A percentile compares a stretch with the other conserved stretches of the same genome.
phyloP scores from a whole-genome alignment of 2,888 invertebrate genomes.

The Latrodectus elegans region DNA sequence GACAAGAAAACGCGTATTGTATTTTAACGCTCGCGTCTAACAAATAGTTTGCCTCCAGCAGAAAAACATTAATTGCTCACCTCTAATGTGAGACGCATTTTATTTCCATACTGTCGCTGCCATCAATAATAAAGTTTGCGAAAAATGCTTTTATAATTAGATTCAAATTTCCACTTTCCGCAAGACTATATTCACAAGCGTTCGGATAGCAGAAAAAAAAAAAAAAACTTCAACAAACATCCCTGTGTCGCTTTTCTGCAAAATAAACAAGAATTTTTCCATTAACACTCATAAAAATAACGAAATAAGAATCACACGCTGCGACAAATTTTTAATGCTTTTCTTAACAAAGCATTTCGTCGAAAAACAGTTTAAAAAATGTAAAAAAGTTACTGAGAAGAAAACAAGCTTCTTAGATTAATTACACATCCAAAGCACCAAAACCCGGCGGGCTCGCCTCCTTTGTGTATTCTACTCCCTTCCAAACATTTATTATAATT shows the following conservation, averaged over 20 bases:
- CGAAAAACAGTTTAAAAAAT: constrained; percentile 7
- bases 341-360: constrained; percentile 4
- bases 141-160: constrained; percentile 21
- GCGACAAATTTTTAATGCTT: constrained; percentile 19
- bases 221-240: background rate
- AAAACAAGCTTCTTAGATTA: constrained; percentile 7
- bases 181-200: background rate
- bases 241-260: background rate
- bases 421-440: constrained; percentile 15
- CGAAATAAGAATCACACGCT: background rate
- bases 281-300: background rate
- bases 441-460: background rate
- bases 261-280: constrained; percentile 10
- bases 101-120: background rate
- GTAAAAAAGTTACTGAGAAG: background rate
- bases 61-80: too few relatives aligned
- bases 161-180: constrained; percentile 12
- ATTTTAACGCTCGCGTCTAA: too few relatives aligned
- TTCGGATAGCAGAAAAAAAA: background rate
- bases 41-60: too few relatives aligned
- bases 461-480: constrained; percentile 18
- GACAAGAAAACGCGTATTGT: too few relatives aligned
- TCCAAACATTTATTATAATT: constrained; percentile 34
- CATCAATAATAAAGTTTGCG: too few relatives aligned
- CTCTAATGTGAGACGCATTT: background rate